Conservation (phyloP, 2,888 invertebrate species). For the Drosophila merina region DNA sequence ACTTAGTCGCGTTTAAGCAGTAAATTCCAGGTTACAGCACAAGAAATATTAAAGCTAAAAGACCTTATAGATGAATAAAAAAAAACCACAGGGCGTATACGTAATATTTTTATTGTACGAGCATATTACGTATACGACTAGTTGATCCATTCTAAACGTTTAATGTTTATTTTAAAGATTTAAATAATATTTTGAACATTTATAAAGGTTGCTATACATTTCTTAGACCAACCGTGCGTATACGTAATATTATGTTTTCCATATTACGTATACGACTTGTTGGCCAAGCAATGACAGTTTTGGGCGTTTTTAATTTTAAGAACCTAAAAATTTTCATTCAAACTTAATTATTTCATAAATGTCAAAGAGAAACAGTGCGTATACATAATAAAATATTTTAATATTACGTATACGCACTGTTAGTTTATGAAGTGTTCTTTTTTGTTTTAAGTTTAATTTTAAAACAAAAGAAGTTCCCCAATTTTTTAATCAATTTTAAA, state of each 20-base stretch:
- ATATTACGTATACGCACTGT: background rate
- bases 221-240: too few relatives aligned
- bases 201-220: too few relatives aligned
- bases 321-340: too few relatives aligned
- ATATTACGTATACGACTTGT: too few relatives aligned
- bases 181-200: too few relatives aligned
- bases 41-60: background rate
- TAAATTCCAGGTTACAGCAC: constrained; percentile 21
- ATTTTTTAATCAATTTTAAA: background rate
- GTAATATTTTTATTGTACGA: background rate
- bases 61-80: background rate
- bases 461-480: background rate
- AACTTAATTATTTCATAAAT: background rate
- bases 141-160: background rate
- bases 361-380: background rate
- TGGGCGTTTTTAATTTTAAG: too few relatives aligned
- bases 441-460: background rate
- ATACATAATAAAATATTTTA: background rate
- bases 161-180: too few relatives aligned
- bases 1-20: constrained; percentile 35
- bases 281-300: too few relatives aligned
- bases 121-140: background rate
- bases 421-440: background rate
- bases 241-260: too few relatives aligned
- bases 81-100: background rate